Evolutionary conservation across 1,140 invertebrate species (phyloP), one percentile per base, ranked within the genome.

Genomic region (Eulimnadia texana): DNA sequence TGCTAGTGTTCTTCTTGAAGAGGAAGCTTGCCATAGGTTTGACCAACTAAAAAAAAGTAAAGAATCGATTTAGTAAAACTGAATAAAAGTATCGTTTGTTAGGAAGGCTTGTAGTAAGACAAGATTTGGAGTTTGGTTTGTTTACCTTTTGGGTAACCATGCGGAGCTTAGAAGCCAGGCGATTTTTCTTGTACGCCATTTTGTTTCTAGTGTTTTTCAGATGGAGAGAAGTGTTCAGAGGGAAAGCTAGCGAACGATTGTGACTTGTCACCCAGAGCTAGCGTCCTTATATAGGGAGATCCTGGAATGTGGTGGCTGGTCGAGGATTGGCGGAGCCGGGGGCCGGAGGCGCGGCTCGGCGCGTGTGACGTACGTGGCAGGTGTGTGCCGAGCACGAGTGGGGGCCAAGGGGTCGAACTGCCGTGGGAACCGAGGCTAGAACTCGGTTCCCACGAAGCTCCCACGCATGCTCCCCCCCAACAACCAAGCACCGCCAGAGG

Each of bases 301-400:
- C 33, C 6, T 6, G 33, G 33, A 16, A 42, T 42, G 33, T 16
- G 6, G 6, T 42, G 33, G 33, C 16, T 42, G 33, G 33, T 42
- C 33, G 33, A 42, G 6, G 33, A 42, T n/a, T n/a, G n/a, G n/a
- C n/a, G n/a, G n/a, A 19, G 49, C n/a, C 24, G n/a, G 23, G 23
- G 13, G 13, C 16, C 60, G 62, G 60, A 47, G 62, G 59, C 62
- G 50, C n/a, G 20, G 33, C 16, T 42, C 16, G 24, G 47, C 58
- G 50, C 62, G 62, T 61, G 62, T 63, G 62, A 63, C 62, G 62
- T 63, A 33, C 57, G 62, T 63, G 62, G 54, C 62, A 63, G 62
- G 62, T 63, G 62, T 55, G 62, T 63, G 62, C 62, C 52, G 24
- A 52, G 22, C 62, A 63, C 62, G 57, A 59, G 55, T 42, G n/a